These are phyloP conservation scores for Cotesia chilonis DNA, from an alignment of 1,140 invertebrate species.

Conservation along the genomic window DNA sequence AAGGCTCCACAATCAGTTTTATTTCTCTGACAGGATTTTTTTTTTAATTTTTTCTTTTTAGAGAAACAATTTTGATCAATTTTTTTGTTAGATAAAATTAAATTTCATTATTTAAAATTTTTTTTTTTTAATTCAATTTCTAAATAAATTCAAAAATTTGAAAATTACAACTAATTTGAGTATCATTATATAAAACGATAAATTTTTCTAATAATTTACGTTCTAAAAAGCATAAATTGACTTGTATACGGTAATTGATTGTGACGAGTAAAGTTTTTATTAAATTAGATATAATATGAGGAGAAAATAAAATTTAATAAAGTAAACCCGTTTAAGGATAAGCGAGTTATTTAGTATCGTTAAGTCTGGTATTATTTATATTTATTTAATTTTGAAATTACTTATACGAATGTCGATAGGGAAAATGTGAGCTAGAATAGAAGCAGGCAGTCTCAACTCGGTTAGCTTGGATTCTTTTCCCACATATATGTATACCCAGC, in stretches of 20 bases:
- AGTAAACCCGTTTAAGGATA: conserved; percentile 25
- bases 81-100: no score
- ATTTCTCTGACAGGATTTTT: no score
- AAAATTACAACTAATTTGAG: no score
- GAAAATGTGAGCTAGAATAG: not conserved
- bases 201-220: no score
- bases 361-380: not conserved
- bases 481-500: not conserved
- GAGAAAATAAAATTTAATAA: not conserved
- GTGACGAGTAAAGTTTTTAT: not conserved
- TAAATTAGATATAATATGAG: not conserved
- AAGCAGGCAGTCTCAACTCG: not conserved
- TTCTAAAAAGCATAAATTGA: not conserved
- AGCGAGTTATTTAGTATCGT: conserved; percentile 19
- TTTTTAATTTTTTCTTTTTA: no score
- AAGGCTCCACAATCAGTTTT: no score
- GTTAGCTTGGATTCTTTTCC: not conserved
- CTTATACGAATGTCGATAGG: not conserved
- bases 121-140: no score
- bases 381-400: not conserved
- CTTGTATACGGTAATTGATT: conserved; percentile 4
- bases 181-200: no score
- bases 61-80: no score
- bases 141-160: no score
- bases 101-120: no score